These are phyloP conservation scores for Eurystomus gularis DNA, from an alignment of 2,113 vertebrate species.

Conservation along the genomic window DNA sequence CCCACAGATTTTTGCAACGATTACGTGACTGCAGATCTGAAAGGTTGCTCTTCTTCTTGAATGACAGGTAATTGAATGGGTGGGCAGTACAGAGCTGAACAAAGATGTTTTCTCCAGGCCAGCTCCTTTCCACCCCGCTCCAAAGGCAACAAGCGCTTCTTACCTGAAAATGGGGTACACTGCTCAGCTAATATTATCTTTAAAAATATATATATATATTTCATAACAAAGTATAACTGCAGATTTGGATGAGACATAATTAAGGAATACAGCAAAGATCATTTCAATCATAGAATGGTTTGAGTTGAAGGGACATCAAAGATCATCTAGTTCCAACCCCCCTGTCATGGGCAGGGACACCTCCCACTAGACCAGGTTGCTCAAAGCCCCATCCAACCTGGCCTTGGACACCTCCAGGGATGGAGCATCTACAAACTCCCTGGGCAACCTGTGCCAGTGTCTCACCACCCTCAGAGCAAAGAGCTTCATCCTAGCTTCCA, in stretches of 20 bases:
- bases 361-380: no score
- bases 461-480: no score
- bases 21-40: neutral
- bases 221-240: neutral
- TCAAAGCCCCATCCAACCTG: no score
- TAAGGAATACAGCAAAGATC: neutral
- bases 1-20: neutral
- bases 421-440: no score
- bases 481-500: no score
- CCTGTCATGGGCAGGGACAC: no score
- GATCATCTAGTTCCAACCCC: no score
- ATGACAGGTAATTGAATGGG: neutral
- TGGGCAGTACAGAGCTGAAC: neutral
- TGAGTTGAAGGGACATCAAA: no score
- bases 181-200: neutral
- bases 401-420: no score
- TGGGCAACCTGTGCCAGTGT: no score
- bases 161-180: rapidly evolving
- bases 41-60: neutral
- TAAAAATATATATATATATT: neutral
- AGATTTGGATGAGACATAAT: neutral
- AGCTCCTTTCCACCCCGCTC: neutral
- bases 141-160: neutral
- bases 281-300: neutral
- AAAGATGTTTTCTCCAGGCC: neutral